Base-by-base conservation (phyloP, 64 coral and sea anemone genomes). In the Cladopsammia gracilis region DNA sequence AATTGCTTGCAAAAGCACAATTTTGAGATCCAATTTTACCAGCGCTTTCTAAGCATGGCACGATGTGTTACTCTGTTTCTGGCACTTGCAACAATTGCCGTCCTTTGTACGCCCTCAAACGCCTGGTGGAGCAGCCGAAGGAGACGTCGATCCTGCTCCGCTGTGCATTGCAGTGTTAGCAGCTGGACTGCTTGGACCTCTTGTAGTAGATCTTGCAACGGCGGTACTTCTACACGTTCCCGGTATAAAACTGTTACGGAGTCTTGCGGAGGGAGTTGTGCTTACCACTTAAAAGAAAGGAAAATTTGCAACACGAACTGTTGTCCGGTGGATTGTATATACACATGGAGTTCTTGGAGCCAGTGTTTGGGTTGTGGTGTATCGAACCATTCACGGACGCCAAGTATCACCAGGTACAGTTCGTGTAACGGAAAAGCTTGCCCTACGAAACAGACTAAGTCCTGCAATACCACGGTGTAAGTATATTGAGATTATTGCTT, bases 401-500 rank as follows among this genome's bases (percentile, higher is more conserved):
- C 85, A 19, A 79, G 2, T 15, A 78, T 98, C 23, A 20, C 10
- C 6, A 45, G 25, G 26, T 20, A 34, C 1, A 71, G 62, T 25
- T 44, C 57, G 7, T 91, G 89, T 50, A 84, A 89, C 56, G 96
- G 96, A 10, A 42, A 34, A 6, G 23, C 73, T 45, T 98, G 96
- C 80, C 96, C 96, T 0, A 58, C 73, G 4, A 80, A 11, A 18
- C 64, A 94, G 75, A 82, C 60, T 10, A 15, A 47, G 34, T 64
- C 48, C 5, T 98, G 96, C 34, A 25, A 87, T 25, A 94, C 92
- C 22, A 46, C 75, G 26, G 59, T 66, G 96, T 98, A 76, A 94
- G 96, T 94, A 87, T 25, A 19, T 34, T 34, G 34, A 34, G 34
- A 1, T 34, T 52, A 10, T 19, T 9, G 51, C 18, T 75, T 75